A percentile compares a stretch with the other conserved stretches of the same genome.
Conservation (phyloP, 2,888 invertebrate genomes). For the Glomeris marginata region DNA sequence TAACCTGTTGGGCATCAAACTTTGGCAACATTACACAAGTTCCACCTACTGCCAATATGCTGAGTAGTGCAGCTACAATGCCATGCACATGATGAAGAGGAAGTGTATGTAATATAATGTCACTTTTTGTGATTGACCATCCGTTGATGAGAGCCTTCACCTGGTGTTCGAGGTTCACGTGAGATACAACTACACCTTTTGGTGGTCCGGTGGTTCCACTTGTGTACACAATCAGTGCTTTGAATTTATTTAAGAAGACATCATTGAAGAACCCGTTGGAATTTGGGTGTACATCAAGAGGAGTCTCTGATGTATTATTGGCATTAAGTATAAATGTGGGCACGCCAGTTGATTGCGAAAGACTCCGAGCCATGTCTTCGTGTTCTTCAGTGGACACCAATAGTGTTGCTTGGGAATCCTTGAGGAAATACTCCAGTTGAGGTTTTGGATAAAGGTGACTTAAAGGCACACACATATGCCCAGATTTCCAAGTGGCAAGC, state of each 20-base stretch:
- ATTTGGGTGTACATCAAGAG: conserved; percentile 21
- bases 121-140: conserved; percentile 56
- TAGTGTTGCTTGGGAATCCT: conserved; percentile 51
- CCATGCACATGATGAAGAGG: conserved; percentile 80
- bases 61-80: conserved; percentile 65
- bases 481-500: conserved; percentile 82
- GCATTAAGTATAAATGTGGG: too few species aligned
- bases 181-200: conserved; percentile 65
- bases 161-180: conserved; percentile 54
- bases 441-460: conserved; percentile 54
- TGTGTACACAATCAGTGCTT: conserved; percentile 69
- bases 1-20: conserved; percentile 47
- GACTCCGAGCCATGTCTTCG: too few species aligned
- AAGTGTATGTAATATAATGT: conserved; percentile 64
- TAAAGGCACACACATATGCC: conserved; percentile 72
- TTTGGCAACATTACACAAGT: conserved; percentile 37
- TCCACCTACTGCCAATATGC: conserved; percentile 62
- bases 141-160: conserved; percentile 49
- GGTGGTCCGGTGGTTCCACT: conserved; percentile 74
- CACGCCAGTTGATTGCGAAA: too few species aligned
- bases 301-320: conserved; percentile 20
- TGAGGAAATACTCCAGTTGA: conserved; percentile 58
- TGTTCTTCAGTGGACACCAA: conserved; percentile 48
- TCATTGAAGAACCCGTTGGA: too few species aligned
- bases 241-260: too few species aligned